Evolutionary conservation across 64 coral and sea anemone genomes (phyloP).

Genomic region (Acropora tenuis): DNA sequence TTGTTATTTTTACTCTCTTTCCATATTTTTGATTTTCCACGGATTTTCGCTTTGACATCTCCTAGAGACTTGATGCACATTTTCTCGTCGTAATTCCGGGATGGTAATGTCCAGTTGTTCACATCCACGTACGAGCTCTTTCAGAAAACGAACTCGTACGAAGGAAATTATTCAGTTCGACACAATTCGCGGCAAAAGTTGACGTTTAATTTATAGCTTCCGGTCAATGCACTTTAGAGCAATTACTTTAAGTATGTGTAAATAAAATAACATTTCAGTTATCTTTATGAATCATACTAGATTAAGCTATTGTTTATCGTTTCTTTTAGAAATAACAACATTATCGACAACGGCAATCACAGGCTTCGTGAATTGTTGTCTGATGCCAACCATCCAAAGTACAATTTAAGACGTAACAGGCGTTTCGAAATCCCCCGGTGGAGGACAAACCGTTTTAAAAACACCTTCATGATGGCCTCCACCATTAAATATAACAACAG

Average conservation of each 20-base stretch:
- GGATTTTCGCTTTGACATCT: conserved; percentile 38
- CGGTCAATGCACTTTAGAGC: conserved; percentile 16
- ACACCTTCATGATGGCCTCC: too few species aligned
- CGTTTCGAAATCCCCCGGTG: too few species aligned
- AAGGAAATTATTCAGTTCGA: conserved; percentile 25
- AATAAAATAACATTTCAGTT: conserved; percentile 8
- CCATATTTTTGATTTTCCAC: conserved; percentile 30
- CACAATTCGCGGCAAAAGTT: background rate
- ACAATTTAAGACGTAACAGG: too few species aligned
- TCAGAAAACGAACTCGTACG: conserved; percentile 6
- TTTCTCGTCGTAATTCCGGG: conserved; percentile 2
- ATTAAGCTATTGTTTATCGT: conserved; percentile 28
- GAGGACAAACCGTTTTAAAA: too few species aligned
- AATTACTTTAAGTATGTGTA: background rate
- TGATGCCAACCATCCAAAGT: too few species aligned
- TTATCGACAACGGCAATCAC: too few species aligned
- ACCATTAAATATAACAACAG: too few species aligned
- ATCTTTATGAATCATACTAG: conserved; percentile 22
- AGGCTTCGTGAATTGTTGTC: too few species aligned
- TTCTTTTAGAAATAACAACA: conserved; percentile 18
- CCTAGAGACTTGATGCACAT: conserved; percentile 18
- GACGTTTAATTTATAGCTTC: conserved; percentile 35
- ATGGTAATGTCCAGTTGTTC: too few species aligned
- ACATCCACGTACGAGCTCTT: conserved; percentile 28
- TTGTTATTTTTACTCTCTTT: conserved; percentile 18